A percentile compares a stretch with the other conserved stretches of the same genome.
Conservation (phyloP, 1,140 invertebrate species). For the Ceratosolen solmsi region DNA sequence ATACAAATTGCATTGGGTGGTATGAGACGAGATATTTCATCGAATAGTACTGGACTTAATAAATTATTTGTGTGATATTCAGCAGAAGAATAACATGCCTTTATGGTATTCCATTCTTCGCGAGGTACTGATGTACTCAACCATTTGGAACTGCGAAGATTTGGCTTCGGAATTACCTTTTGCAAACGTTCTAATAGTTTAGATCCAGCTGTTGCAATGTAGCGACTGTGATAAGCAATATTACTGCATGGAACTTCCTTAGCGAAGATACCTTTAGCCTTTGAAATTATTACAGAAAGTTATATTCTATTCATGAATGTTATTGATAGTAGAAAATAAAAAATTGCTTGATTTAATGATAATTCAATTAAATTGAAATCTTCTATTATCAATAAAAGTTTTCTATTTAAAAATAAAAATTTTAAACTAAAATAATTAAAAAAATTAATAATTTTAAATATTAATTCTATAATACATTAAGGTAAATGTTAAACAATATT, state of each 20-base stretch:
- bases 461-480: too few relatives aligned
- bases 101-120: conserved; percentile 78
- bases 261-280: conserved; percentile 61
- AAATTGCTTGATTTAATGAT: too few relatives aligned
- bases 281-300: conserved; percentile 70
- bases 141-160: conserved; percentile 82
- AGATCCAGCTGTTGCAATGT: conserved; percentile 76
- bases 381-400: conserved; percentile 35
- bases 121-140: conserved; percentile 86
- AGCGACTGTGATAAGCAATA: conserved; percentile 80
- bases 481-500: not conserved
- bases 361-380: too few relatives aligned
- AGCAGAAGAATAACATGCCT: conserved; percentile 82
- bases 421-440: not conserved
- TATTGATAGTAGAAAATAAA: too few relatives aligned
- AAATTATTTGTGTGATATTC: conserved; percentile 94
- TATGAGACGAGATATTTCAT: conserved; percentile 83
- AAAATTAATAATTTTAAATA: not conserved
- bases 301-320: not conserved
- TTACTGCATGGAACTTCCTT: conserved; percentile 54
- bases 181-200: conserved; percentile 80
- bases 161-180: conserved; percentile 78
- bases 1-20: conserved; percentile 84
- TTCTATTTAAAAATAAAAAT: conserved; percentile 53
- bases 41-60: conserved; percentile 85